Evolutionary conservation across 92 coral and sea anemone genomes (phyloP).

Genomic region (Metridium senile): DNA sequence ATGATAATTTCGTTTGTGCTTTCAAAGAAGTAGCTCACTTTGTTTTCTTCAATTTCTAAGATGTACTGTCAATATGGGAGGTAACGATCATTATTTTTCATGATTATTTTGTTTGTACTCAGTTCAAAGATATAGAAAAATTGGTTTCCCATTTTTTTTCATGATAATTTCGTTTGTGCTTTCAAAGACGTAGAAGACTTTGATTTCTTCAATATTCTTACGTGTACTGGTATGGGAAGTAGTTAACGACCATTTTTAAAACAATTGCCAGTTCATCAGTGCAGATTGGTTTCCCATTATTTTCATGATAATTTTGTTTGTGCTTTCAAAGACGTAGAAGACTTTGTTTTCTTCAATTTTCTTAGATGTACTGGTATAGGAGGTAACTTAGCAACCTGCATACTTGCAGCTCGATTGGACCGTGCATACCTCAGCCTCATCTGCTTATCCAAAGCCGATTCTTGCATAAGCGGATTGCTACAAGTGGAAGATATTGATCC

Average conservation of each 20-base stretch:
- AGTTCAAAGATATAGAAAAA: too few relatives aligned
- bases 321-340: too few relatives aligned
- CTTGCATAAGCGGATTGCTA: slow-evolving; percentile 22
- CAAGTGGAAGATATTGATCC: slow-evolving; percentile 33
- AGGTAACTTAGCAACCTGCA: slow-evolving; percentile 66
- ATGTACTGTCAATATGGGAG: slow-evolving; percentile 31
- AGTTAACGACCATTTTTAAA: slow-evolving; percentile 51
- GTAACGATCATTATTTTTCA: slow-evolving; percentile 52
- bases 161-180: too few relatives aligned
- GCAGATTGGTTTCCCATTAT: too few relatives aligned
- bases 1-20: too few relatives aligned
- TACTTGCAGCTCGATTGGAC: slow-evolving; percentile 66
- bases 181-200: slow-evolving; percentile 43
- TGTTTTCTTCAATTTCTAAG: slow-evolving; percentile 55
- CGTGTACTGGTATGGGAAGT: slow-evolving; percentile 35
- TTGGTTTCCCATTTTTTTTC: too few relatives aligned
- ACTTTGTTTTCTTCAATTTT: slow-evolving; percentile 60
- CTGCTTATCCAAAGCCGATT: slow-evolving; percentile 62
- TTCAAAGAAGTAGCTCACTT: slow-evolving; percentile 35
- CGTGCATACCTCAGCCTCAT: slow-evolving; percentile 61
- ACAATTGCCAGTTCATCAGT: too few relatives aligned
- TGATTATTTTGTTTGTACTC: too few relatives aligned
- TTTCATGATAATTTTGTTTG: too few relatives aligned
- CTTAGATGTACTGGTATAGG: slow-evolving; percentile 27
- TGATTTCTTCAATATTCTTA: slow-evolving; percentile 54